Evolutionary conservation across 2,113 vertebrate species (phyloP).

Genomic region (Thalassarche chlororhynchos): DNA sequence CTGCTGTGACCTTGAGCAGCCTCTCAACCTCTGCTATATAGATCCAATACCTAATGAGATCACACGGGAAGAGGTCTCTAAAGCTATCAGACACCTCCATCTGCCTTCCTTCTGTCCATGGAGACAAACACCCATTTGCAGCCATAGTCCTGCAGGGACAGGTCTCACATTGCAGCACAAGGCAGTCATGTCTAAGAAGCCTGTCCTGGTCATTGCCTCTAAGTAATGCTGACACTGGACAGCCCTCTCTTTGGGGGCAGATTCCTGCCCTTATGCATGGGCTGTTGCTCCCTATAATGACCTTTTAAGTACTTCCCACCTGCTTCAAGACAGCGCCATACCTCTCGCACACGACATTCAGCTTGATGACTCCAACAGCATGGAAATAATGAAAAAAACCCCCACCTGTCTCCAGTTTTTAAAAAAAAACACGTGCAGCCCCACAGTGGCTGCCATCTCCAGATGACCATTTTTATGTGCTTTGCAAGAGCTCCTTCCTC

Average conservation of each 20-base stretch:
- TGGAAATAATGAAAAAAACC: not conserved
- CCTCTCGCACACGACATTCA: rapidly evolving
- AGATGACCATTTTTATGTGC: not conserved
- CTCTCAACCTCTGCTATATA: not conserved
- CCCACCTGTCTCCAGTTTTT: not conserved
- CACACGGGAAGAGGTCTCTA: not conserved
- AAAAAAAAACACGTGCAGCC: not conserved
- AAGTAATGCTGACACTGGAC: not conserved
- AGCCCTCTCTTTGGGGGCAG: not conserved
- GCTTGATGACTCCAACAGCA: not conserved
- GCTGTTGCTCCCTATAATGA: not conserved
- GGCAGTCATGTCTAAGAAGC: not conserved
- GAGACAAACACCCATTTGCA: not conserved
- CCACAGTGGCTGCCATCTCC: not conserved
- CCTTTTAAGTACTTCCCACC: not conserved
- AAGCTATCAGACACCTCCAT: not conserved
- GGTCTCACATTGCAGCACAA: not conserved
- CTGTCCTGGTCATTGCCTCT: not conserved
- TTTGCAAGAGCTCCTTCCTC: not conserved
- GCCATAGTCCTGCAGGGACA: not conserved
- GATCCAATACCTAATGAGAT: not conserved
- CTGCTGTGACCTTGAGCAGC: not conserved
- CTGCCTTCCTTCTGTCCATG: not conserved
- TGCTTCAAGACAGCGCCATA: not conserved
- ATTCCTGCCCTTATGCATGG: not conserved